Evolutionary conservation across 2,113 vertebrate species (phyloP).

Genomic region (Thryonomys swinderianus): DNA sequence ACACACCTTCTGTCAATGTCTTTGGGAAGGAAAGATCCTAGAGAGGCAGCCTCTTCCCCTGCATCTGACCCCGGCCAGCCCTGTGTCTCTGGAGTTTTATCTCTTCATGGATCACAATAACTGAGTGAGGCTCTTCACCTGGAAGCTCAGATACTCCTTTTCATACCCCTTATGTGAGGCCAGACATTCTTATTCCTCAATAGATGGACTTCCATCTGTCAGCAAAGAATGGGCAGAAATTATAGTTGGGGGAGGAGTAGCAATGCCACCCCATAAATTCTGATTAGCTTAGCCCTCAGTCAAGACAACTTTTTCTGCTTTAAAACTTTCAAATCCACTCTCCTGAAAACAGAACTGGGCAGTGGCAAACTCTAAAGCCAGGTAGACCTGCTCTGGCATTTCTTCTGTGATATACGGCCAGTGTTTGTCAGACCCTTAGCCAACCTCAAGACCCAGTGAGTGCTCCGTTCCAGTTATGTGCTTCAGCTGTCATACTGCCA

Average conservation of each 20-base stretch:
- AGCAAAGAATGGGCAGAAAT: not conserved
- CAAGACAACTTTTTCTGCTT: not conserved
- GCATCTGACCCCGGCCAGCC: conserved; percentile 31
- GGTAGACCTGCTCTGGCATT: not conserved
- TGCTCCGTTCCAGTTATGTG: not conserved
- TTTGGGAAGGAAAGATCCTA: conserved; percentile 36
- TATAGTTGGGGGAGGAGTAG: not conserved
- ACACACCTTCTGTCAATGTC: conserved; percentile 59
- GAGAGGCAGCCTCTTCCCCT: not conserved
- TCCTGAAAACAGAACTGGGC: not conserved
- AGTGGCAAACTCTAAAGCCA: conserved; percentile 5
- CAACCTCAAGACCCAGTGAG: not conserved
- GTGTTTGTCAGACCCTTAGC: not conserved
- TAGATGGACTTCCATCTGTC: conserved; percentile 5
- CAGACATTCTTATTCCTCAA: conserved; percentile 13
- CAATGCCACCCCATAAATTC: conserved; percentile 52
- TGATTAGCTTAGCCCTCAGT: not conserved
- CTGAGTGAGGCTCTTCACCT: not conserved
- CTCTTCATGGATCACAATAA: not conserved
- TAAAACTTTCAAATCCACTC: not conserved
- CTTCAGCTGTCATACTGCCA: not conserved
- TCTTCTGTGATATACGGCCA: not conserved
- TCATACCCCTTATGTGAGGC: not conserved
- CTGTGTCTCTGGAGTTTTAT: not conserved
- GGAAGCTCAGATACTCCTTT: not conserved